Evolutionary conservation across 2,113 vertebrate genomes (phyloP), one percentile per base, ranked within the genome.

Genomic region (Panurus biarmicus): DNA sequence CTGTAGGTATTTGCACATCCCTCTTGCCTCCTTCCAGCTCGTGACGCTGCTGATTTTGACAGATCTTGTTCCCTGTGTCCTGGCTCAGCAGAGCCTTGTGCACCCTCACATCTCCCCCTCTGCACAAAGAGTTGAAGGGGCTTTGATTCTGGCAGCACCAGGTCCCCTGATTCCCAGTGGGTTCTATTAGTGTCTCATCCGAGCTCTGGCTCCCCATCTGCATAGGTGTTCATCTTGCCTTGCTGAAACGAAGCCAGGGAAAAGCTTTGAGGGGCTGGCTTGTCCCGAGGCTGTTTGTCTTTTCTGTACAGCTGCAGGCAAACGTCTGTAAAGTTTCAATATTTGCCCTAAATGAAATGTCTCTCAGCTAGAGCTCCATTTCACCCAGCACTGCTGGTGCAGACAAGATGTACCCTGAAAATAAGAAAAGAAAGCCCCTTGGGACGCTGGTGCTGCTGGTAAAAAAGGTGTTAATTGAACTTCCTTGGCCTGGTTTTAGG

Each of bases 231-330:
- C 78, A 77, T 28, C 23, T 23, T 74, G 83, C 80, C 78, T 77
- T 58, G 85, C 57, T 93, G 8, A 90, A 87, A 72, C 17, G 14
- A 45, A 92, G 87, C 24, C 86, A 91, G 61, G 50, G 48, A 58
- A 96, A 95, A 88, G 61, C 91, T 96, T 95, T 67, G 61, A 85
- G 90, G 94, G 91, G 65, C 51, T 95, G 83, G 16, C 76, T 93
- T 95, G 50, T 92, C 96, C 95, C 25, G 26, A 94, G 93, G 96
- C 86, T 96, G 79, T 96, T 96, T 96, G 85, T 95, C 96, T 97
- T 96, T 87, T 78, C 89, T 76, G 31, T 81, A 67, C 66, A 84
- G 69, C 84, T 95, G 95, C 81, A 93, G 89, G 94, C 83, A 84
- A 93, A 54, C 57, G 77, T 88, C 72, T 92, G 80, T 66, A 88